Conservation (phyloP, 1,140 invertebrate genomes). For the Drosophila mojavensis region DNA sequence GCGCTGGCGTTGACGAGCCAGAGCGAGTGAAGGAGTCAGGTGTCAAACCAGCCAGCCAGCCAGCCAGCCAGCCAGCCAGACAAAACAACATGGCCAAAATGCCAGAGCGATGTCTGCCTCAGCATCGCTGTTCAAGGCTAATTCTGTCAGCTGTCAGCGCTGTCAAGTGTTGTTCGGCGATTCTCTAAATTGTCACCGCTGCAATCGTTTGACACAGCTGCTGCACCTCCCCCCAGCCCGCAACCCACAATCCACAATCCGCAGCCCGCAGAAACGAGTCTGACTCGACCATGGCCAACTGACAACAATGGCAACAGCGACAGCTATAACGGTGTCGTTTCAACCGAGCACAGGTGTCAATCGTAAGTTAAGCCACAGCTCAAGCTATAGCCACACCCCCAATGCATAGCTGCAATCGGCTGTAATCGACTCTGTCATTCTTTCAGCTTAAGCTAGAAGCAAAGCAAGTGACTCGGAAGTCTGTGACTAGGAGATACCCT, state of each 20-base stretch:
- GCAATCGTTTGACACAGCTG: slow-evolving; percentile 53
- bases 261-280: slow-evolving; percentile 1
- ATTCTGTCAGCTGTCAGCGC: slow-evolving; percentile 80
- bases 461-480: too few species aligned
- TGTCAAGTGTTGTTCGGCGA: slow-evolving; percentile 66
- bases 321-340: background rate
- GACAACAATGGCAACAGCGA: slow-evolving; percentile 20
- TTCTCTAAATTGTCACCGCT: slow-evolving; percentile 72
- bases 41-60: slow-evolving; percentile 18
- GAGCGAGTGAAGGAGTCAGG: slow-evolving; percentile 40
- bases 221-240: too few species aligned
- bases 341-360: slow-evolving; percentile 16
- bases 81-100: slow-evolving; percentile 42
- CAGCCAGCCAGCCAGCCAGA: background rate
- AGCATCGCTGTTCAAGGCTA: slow-evolving; percentile 67
- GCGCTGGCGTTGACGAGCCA: slow-evolving; percentile 45
- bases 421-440: too few species aligned
- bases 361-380: background rate
- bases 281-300: slow-evolving; percentile 18
- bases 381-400: background rate
- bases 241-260: background rate
- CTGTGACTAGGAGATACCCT: too few species aligned
- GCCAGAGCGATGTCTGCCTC: slow-evolving; percentile 23
- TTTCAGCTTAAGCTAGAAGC: background rate
- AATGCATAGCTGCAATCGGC: too few species aligned